phyloP scores from a whole-genome alignment of 1,140 invertebrate species.

The Nylanderia fulva region DNA sequence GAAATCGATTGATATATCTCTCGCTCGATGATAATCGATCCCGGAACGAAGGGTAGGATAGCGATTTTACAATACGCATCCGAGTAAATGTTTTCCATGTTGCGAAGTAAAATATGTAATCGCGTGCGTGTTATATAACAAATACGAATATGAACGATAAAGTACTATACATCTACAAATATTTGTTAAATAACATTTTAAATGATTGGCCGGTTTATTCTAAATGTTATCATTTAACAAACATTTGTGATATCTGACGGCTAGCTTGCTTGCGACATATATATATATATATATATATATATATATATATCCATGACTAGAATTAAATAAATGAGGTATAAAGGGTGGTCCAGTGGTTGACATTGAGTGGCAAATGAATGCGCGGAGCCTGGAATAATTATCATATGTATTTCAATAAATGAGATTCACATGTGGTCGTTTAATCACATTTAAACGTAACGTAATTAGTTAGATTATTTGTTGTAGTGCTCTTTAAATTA shows the following conservation, averaged over 20 bases:
- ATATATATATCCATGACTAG: conserved; percentile 2
- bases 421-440: conserved; percentile 44
- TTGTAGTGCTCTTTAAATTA: conserved; percentile 22
- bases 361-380: conserved; percentile 52
- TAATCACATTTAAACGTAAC: conserved; percentile 51
- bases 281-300: too few relatives aligned
- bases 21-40: conserved; percentile 4
- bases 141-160: conserved; percentile 12
- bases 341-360: conserved; percentile 30
- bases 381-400: conserved; percentile 48
- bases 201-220: neutral
- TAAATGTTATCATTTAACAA: conserved; percentile 40
- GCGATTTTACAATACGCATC: neutral
- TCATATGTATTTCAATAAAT: conserved; percentile 48
- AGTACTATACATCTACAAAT: conserved; percentile 1
- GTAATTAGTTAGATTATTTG: conserved; percentile 50
- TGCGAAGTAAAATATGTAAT: neutral
- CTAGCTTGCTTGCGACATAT: neutral
- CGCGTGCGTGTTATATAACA: neutral
- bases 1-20: conserved; percentile 32
- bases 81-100: neutral
- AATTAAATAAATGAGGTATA: conserved; percentile 50
- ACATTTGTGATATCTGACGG: conserved; percentile 12
- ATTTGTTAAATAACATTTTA: conserved; percentile 39
- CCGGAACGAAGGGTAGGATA: neutral